Evolutionary conservation across 2,888 invertebrate species (phyloP), one percentile per base, ranked within the genome.

Genomic region (Fragum sueziense): DNA sequence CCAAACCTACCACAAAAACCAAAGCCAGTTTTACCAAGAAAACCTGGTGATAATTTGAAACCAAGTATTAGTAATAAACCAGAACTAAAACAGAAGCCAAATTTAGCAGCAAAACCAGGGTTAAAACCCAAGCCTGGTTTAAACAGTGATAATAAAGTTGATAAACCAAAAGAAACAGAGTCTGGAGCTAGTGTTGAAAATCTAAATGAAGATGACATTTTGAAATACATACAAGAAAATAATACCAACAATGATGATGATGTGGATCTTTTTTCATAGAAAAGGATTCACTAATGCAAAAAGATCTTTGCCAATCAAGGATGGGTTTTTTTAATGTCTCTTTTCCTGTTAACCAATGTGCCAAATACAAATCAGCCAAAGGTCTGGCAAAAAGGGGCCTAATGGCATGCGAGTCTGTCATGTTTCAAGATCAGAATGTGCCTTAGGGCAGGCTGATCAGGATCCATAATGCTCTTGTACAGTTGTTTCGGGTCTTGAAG

Each of bases 261-360:
- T 34, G 70, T 88, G 27, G 90, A 90, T 41, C 76, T 90, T 65
- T 90, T 90, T 84, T 90, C 90, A 31, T 90, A 76, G 85, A 67
- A 41, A 9, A 29, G 31, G 17, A 54, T 31, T 61, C 22, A 25
- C 41, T 41, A 9, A 11, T 41, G 41, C 41, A n/a, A n/a, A n/a
- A n/a, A n/a, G n/a, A n/a, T n/a, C n/a, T n/a, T n/a, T n/a, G n/a
- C n/a, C n/a, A n/a, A n/a, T n/a, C n/a, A n/a, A n/a, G n/a, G n/a
- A n/a, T n/a, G n/a, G n/a, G n/a, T n/a, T n/a, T n/a, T n/a, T n/a
- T n/a, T n/a, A n/a, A n/a, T n/a, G n/a, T n/a, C n/a, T n/a, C n/a
- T n/a, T n/a, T n/a, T n/a, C n/a, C n/a, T n/a, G n/a, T n/a, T n/a
- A n/a, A n/a, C n/a, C n/a, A n/a, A n/a, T n/a, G n/a, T n/a, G n/a